Base-by-base conservation (phyloP, 2,113 vertebrate genomes). In the Micromys minutus region DNA sequence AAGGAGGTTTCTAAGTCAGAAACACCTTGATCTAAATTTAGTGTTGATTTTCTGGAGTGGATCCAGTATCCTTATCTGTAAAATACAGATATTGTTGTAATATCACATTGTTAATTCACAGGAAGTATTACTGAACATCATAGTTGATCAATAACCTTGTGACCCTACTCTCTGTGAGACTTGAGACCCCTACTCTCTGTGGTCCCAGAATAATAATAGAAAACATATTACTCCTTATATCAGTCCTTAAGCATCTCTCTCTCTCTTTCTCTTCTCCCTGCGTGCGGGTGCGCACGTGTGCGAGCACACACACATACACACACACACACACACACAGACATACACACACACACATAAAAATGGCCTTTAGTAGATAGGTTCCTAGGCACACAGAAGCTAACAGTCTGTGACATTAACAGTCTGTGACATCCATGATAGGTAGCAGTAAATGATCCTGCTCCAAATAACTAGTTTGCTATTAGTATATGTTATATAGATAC, bases 391-490 rank as follows among this genome's bases (percentile, higher is more conserved):
- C 2, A 93, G 80, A 95, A 88, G 16, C 87, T 89, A 71, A 71
- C 74, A 77, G 1, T 87, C 57, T 87, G 55, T n/a, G n/a, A n/a
- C n/a, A n/a, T n/a, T n/a, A n/a, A n/a, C n/a, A n/a, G n/a, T 19
- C 75, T 93, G 36, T 81, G 81, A 83, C 52, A 80, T 50, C 15
- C 57, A 63, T 76, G 89, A 9, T 26, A 93, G 71, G 3, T 63
- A 55, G 71, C 57, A 93, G 16, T 55, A 61, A 89, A 65, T 34
- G 34, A 90, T 36, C 61, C 74, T 89, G 6, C 17, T 93, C 31
- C 34, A 94, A 81, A 90, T 75, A 80, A 39, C 65, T 76, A 76
- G 45, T 89, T 67, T 67, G 29, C 31, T 80, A 86, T 39, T 86
- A 55, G 65, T 50, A 7, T 67, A 26, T 89, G 22, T 61, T 7